Base-by-base conservation (phyloP, 2,888 invertebrate species). In the Pollenia amentaria region DNA sequence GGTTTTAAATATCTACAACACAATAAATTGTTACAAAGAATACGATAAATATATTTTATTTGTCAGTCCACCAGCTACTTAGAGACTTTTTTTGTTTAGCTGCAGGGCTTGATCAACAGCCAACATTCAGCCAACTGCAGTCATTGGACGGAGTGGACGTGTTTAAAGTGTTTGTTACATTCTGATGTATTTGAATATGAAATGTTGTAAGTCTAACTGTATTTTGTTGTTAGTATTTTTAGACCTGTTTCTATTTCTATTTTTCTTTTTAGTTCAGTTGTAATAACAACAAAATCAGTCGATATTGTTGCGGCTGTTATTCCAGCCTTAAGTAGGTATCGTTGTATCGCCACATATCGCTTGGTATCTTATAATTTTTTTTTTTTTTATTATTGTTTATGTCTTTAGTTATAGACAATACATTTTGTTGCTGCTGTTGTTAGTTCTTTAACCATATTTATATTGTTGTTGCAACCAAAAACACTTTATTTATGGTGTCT, bases 401-500 rank as follows among this genome's bases (percentile, higher is more conserved):
- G 67, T 78, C 67, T 79, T 18, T 65, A 44, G 60, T 60, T 82
- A 51, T 44, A 76, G 29, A 51, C 72, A 80, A 64, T 55, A 65
- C 64, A 11, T 44, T 65, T 65, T 67, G 81, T 29, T 70, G 70
- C 29, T 69, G 51, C 21, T 64, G 48, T 14, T 55, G 14, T 55
- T 64, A 10, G 10, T 11, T 53, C 16, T 42, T 77, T 67, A 38
- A 21, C 21, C 60, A 60, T 55, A 64, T 80, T 80, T 38, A 40
- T 40, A 53, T 51, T 62, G 62, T 62, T 69, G 78, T 73, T 79
- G 73, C 60, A 73, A 62, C 78, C 73, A 84, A 79, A 84, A 82
- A 82, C 69, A 75, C 75, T 75, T 75, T 60, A 84, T 84, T 84
- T 73, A 73, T 84, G 78, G 84, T 78, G 78, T 84, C 67, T 79